Base-by-base conservation (phyloP, 2,113 vertebrate species). In the Balaenoptera acutorostrata region DNA sequence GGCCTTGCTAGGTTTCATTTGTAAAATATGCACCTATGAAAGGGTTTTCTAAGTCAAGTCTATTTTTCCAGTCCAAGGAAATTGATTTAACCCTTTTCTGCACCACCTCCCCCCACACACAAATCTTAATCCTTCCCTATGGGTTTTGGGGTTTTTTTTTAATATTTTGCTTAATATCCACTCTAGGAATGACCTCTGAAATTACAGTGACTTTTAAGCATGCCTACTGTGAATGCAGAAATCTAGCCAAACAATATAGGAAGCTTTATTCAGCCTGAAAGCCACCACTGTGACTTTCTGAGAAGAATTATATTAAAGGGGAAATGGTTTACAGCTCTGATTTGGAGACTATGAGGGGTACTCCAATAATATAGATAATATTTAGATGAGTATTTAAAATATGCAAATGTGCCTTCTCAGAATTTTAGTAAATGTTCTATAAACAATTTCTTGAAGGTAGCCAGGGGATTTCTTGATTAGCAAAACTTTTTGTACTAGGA, bases 271-370 rank as follows among this genome's bases (percentile, higher is more conserved):
- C 14, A 18, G n/a, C n/a, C n/a, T 41, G 75, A 68, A 90, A 89
- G n/a, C 12, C 84, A 72, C 41, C 33, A 64, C 59, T 75, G 29
- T 41, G 41, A 41, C 41, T 88, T 39, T 75, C 74, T 39, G 20
- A 10, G 36, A 88, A 75, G 41, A 93, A 77, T 69, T 64, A 84
- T 71, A 71, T 81, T 85, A 5, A 86, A 85, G 36, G 66, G 33
- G 39, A 81, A 91, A 72, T 84, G 49, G 5, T 46, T 91, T 84
- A 71, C 95, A 88, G 80, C 88, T 91, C 77, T 93, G 31, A 94
- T 27, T 33, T 23, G 6, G 36, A 57, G 25, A 91, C 33, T 39
- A 88, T 66, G 27, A 71, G 31, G 20, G 25, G 39, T 68, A 86
- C 72, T 66, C 49, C 41, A 36, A 55, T n/a, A 90, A 44, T 64